Conservation (phyloP, 2,888 invertebrate genomes). For the Microplitis deprimator region DNA sequence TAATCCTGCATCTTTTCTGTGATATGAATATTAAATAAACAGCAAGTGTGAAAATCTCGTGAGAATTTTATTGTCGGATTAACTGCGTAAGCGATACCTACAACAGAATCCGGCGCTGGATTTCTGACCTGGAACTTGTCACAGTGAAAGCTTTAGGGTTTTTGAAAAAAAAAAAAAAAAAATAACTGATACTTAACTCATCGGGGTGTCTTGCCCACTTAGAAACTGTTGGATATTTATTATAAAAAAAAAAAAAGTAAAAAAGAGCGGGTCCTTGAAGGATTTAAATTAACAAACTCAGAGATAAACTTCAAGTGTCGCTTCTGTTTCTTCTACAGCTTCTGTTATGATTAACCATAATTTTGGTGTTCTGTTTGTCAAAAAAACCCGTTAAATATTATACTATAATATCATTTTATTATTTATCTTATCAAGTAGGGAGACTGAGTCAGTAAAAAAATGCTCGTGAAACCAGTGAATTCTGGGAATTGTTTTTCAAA, state of each 20-base stretch:
- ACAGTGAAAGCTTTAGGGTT: background rate
- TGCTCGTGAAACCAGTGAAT: no score
- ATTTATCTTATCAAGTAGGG: no score
- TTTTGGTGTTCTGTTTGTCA: no score
- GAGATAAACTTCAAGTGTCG: no score
- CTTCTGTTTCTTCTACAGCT: no score
- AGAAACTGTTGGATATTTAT: background rate
- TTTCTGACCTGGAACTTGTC: background rate
- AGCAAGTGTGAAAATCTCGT: background rate
- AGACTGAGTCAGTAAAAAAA: no score
- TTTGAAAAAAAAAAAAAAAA: background rate
- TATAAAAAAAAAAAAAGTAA: background rate
- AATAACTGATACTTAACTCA: background rate
- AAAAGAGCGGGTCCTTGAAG: background rate
- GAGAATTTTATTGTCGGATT: constrained; percentile 52
- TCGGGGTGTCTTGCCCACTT: background rate
- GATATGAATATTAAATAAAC: background rate
- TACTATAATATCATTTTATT: no score
- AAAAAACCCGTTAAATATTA: no score
- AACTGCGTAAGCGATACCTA: constrained; percentile 62
- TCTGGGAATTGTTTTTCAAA: no score
- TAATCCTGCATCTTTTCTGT: no score
- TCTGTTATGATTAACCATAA: no score
- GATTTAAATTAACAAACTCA: no score
- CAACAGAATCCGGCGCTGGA: constrained; percentile 52